Evolutionary conservation across 2,888 invertebrate genomes (phyloP).

Genomic region (Urechis unicinctus): DNA sequence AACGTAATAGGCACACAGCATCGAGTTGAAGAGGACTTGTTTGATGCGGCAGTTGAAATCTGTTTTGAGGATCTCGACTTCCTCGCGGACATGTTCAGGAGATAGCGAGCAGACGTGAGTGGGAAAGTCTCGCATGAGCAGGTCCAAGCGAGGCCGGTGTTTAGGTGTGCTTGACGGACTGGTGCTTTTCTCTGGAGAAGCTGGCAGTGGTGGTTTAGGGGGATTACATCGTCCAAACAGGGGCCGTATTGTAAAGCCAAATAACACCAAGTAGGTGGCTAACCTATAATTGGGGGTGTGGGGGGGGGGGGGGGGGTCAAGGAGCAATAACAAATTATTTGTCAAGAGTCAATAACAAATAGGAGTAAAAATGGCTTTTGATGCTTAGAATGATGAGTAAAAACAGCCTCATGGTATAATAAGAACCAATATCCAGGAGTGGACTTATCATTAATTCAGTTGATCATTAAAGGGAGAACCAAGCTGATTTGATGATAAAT

Average conservation of each 20-base stretch:
- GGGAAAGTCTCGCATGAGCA: neutral
- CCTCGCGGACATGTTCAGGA: slow-evolving; percentile 60
- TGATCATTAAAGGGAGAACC: neutral
- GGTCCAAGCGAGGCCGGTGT: neutral
- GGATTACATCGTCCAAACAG: slow-evolving; percentile 20
- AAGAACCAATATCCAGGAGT: too few relatives aligned
- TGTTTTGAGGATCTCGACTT: slow-evolving; percentile 74
- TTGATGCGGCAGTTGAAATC: slow-evolving; percentile 87
- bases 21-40: slow-evolving; percentile 77
- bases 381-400: too few relatives aligned
- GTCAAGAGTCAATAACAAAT: too few relatives aligned
- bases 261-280: slow-evolving; percentile 58
- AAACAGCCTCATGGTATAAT: too few relatives aligned
- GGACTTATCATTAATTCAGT: too few relatives aligned
- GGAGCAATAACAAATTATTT: too few relatives aligned
- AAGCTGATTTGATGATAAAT: neutral
- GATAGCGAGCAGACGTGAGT: slow-evolving; percentile 33
- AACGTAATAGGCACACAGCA: slow-evolving; percentile 79
- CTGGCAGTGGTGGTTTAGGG: too few relatives aligned
- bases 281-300: too few relatives aligned
- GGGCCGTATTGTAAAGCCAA: slow-evolving; percentile 61
- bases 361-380: too few relatives aligned
- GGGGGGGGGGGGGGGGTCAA: too few relatives aligned
- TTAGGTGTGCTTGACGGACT: slow-evolving; percentile 1
- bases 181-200: neutral